These are phyloP conservation scores for Setophaga kirtlandii DNA, from an alignment of 2,113 vertebrate genomes.

Conservation along the genomic window DNA sequence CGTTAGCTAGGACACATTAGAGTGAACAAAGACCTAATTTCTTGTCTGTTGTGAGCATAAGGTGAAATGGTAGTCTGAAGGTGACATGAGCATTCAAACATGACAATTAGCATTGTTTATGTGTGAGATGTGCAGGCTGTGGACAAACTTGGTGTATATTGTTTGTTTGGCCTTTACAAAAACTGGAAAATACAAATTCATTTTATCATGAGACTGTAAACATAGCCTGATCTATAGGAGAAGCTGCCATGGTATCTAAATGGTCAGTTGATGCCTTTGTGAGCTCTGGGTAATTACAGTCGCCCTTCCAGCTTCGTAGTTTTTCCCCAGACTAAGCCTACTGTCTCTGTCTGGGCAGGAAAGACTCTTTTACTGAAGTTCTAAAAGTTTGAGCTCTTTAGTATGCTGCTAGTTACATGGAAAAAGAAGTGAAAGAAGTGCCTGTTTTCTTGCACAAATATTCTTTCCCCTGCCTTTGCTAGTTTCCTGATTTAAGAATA, in stretches of 20 bases:
- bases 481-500: conserved; percentile 24
- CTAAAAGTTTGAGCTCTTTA: background rate
- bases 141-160: background rate
- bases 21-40: background rate
- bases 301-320: background rate
- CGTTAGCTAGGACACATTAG: background rate
- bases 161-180: background rate
- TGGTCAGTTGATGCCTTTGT: background rate
- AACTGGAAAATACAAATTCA: background rate
- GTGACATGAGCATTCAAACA: background rate
- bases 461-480: background rate
- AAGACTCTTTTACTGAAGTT: background rate
- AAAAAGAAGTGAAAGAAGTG: background rate
- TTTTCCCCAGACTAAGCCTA: background rate
- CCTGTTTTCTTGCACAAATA: background rate
- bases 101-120: background rate
- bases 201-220: background rate
- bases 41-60: background rate
- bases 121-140: background rate
- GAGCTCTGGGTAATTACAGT: background rate
- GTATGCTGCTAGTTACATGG: background rate
- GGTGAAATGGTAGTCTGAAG: background rate
- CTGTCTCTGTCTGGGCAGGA: background rate
- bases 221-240: background rate
- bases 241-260: background rate